These are phyloP conservation scores for Caenorhabditis sp. DNA, from an alignment of 2,888 invertebrate genomes.

Conservation along the genomic window DNA sequence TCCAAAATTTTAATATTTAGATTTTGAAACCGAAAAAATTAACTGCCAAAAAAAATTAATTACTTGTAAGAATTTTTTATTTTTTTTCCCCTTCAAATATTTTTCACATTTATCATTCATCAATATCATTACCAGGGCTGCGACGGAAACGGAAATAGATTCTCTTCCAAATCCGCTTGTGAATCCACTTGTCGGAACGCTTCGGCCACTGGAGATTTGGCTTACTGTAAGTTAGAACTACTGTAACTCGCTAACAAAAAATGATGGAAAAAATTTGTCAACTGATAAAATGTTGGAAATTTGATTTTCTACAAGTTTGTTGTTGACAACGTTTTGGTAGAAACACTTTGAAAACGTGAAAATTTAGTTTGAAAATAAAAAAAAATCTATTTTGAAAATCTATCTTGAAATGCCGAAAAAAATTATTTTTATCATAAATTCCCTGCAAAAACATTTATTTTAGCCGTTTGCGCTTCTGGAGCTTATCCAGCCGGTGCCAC, in stretches of 20 bases:
- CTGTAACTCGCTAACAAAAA: not conserved
- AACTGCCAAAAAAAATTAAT: too few relatives aligned
- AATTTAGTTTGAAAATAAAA: too few relatives aligned
- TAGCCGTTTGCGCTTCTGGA: slow-evolving; percentile 9
- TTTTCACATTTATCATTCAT: too few relatives aligned
- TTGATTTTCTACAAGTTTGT: too few relatives aligned
- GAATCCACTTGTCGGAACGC: slow-evolving; percentile 50
- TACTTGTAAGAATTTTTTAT: too few relatives aligned
- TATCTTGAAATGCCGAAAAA: too few relatives aligned
- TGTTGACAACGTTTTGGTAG: not conserved
- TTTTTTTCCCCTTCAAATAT: not conserved
- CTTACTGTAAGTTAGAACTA: slow-evolving; percentile 25
- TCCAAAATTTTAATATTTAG: not conserved
- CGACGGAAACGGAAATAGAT: slow-evolving; percentile 78
- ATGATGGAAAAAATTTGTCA: not conserved
- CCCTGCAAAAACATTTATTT: too few relatives aligned
- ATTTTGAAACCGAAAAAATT: not conserved
- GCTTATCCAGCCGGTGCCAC: slow-evolving; percentile 66
- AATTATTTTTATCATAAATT: too few relatives aligned
- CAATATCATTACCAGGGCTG: slow-evolving; percentile 75
- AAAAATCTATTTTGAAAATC: too few relatives aligned
- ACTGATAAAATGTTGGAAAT: too few relatives aligned
- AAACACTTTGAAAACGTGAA: too few relatives aligned
- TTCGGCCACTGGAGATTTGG: slow-evolving; percentile 37
- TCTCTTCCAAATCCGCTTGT: slow-evolving; percentile 73